phyloP scores from a whole-genome alignment of 53 echinoderm and acorn worm genomes.

The Temnopleurus reevesii region DNA sequence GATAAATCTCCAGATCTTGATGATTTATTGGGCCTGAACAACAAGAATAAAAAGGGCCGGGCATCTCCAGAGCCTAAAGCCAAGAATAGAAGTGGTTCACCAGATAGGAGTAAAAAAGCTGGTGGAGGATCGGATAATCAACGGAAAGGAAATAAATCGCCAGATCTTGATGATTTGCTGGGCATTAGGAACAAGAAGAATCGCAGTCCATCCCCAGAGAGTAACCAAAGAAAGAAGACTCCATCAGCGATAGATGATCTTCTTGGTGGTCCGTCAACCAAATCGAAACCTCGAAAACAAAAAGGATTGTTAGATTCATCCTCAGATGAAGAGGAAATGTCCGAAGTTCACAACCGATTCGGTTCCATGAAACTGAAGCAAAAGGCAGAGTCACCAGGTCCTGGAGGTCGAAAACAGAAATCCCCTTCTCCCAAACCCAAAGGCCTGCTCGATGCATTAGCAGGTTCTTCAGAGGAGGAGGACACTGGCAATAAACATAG shows the following conservation, averaged over 20 bases:
- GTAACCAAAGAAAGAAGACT: not conserved
- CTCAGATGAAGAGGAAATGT: constrained; percentile 44
- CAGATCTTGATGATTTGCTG: constrained; percentile 67
- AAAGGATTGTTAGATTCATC: constrained; percentile 39
- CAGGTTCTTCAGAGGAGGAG: constrained; percentile 15
- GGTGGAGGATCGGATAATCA: constrained; percentile 13
- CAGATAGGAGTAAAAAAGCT: constrained; percentile 32
- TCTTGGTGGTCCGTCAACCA: not conserved
- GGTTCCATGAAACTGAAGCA: constrained; percentile 38
- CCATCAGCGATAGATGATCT: constrained; percentile 48
- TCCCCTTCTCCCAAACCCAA: constrained; percentile 46
- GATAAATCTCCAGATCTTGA: constrained; percentile 63
- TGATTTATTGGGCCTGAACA: constrained; percentile 63
- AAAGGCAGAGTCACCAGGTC: not conserved
- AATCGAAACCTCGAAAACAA: not conserved
- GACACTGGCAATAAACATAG: not conserved
- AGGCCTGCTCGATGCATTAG: constrained; percentile 26
- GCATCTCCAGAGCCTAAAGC: not conserved
- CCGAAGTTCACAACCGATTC: not conserved
- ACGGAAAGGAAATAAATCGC: constrained; percentile 38
- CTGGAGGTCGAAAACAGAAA: not conserved
- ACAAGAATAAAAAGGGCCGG: constrained; percentile 35
- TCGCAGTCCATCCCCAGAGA: constrained; percentile 44
- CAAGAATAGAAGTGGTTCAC: constrained; percentile 42
- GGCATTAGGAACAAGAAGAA: constrained; percentile 62